Evolutionary conservation across 2,797 vertebrate species (phyloP).

Genomic region (Microtus obscurus): DNA sequence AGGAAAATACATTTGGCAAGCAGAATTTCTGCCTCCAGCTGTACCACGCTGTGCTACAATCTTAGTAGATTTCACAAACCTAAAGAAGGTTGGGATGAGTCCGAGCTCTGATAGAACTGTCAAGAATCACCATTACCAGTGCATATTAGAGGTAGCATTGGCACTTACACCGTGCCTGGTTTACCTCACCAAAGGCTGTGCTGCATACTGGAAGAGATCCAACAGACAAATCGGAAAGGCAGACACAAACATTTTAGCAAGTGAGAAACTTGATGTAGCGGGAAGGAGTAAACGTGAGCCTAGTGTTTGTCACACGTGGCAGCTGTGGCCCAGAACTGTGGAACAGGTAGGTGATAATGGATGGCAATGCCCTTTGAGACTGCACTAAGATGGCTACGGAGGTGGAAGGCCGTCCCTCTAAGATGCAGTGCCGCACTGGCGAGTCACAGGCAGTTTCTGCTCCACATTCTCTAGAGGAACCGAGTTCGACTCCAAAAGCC

Average conservation of each 20-base stretch:
- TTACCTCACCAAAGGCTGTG: conserved; percentile 35
- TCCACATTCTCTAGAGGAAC: background rate
- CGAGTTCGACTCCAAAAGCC: background rate
- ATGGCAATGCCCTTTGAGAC: background rate
- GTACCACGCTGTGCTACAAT: conserved; percentile 67
- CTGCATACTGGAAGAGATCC: conserved; percentile 17
- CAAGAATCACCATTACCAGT: conserved; percentile 64
- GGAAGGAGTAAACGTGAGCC: background rate
- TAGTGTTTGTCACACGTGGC: background rate
- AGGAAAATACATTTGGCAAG: conserved; percentile 74
- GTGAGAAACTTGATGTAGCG: background rate
- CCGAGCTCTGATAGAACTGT: conserved; percentile 70
- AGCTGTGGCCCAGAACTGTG: background rate
- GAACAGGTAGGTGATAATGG: background rate
- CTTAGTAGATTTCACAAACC: conserved; percentile 73
- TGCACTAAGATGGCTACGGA: background rate
- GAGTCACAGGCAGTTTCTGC: background rate
- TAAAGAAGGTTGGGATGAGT: conserved; percentile 67
- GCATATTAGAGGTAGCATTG: conserved; percentile 49
- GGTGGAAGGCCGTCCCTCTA: background rate
- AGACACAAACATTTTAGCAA: conserved; percentile 62
- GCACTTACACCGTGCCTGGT: conserved; percentile 36
- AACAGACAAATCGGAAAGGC: conserved; percentile 13
- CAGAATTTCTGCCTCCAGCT: conserved; percentile 72
- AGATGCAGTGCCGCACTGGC: background rate